Evolutionary conservation across 2,888 invertebrate genomes (phyloP).

Genomic region (Sipunculus nudus): DNA sequence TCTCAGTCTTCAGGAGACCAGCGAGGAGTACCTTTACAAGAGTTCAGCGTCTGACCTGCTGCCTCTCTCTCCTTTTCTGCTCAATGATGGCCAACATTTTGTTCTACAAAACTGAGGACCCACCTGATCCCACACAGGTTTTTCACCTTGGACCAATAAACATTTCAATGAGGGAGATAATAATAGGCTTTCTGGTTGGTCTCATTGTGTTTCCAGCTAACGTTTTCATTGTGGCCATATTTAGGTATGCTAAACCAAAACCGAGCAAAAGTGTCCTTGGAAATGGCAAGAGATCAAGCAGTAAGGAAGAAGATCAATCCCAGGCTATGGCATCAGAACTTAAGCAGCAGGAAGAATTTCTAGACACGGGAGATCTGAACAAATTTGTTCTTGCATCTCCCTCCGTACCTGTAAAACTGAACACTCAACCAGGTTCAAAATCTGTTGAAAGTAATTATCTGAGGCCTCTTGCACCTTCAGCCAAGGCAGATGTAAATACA

Average conservation of each 20-base stretch:
- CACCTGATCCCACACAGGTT: no score
- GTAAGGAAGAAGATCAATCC: no score
- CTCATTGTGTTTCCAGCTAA: constrained; percentile 39
- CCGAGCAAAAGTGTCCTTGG: neutral
- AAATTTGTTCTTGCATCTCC: constrained; percentile 16
- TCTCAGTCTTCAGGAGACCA: constrained; percentile 44
- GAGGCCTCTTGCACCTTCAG: no score
- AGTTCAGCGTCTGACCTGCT: constrained; percentile 55
- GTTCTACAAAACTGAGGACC: constrained; percentile 41
- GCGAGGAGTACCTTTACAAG: constrained; percentile 46
- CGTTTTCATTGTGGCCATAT: constrained; percentile 35
- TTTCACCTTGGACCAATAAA: constrained; percentile 60
- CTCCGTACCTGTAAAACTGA: no score
- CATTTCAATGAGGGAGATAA: constrained; percentile 52
- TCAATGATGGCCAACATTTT: constrained; percentile 65
- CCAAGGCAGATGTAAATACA: no score
- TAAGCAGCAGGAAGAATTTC: constrained; percentile 27
- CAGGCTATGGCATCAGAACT: constrained; percentile 26
- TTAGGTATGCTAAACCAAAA: constrained; percentile 21
- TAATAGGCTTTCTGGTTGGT: constrained; percentile 28
- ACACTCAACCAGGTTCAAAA: no score
- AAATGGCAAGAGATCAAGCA: no score
- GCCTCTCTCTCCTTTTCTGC: constrained; percentile 61
- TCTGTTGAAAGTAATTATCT: no score
- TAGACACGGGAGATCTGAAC: constrained; percentile 26